Base-by-base conservation (phyloP, 2,888 invertebrate species). In the Drosophila mulleri region DNA sequence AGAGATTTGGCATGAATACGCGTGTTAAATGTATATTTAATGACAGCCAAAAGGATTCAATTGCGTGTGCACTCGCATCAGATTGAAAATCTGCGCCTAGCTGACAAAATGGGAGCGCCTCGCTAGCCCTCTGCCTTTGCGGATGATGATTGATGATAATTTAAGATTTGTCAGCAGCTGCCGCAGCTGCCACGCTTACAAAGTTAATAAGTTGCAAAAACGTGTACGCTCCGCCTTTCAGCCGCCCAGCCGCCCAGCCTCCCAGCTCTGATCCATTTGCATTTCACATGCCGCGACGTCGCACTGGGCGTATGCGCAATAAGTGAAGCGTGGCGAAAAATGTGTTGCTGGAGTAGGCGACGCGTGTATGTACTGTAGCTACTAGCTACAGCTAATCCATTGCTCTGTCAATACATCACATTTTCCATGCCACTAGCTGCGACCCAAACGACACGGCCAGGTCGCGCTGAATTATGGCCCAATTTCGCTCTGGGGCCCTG, bases 131-230 rank as follows among this genome's bases (percentile, higher is more conserved):
- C 3, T 26, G 26, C 26, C 26, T 3, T 29, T 35, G n/a, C 53
- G 47, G 54, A 79, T 75, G 77, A 88, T 88, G 84, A 85, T 85
- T 84, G 89, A 84, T 89, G 89, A 76, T 53, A 67, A 53, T 64
- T 63, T 64, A 32, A 74, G 59, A 78, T 72, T 87, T 87, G 70
- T 72, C 75, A 83, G 80, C 80, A 64, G 44, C 47, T 60, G 62
- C 18, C 54, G 14, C 67, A 77, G 65, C 69, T 66, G 41, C 58
- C 42, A 44, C 12, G 8, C 32, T 47, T 41, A 54, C 72, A 63
- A 67, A 77, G 80, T 85, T 82, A 88, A 85, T 88, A 89, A 75
- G 85, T 80, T 75, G 72, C 69, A 74, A 74, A 72, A 88, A 84
- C 67, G 29, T 23, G 44, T 18, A 4, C 4, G 41, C n/a, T 1